A percentile compares a stretch with the other conserved stretches of the same genome.
phyloP scores from a whole-genome alignment of 2,113 vertebrate genomes.

The Vulpes ferrilata region DNA sequence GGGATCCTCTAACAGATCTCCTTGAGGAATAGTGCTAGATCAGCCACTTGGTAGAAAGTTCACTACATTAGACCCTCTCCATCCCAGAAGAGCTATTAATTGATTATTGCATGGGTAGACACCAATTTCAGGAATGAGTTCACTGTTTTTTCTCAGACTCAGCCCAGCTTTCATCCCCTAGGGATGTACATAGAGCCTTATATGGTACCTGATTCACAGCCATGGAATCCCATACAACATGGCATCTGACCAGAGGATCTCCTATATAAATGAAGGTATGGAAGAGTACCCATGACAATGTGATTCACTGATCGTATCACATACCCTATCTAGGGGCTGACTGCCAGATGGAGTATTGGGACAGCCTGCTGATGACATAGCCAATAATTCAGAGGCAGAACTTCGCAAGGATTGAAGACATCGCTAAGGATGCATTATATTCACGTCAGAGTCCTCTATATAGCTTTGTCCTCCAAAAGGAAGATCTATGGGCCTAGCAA shows the following conservation, averaged over 20 bases:
- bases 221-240: background rate
- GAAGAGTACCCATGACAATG: background rate
- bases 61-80: background rate
- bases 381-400: too few species aligned
- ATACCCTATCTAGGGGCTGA: too few species aligned
- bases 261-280: background rate
- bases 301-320: background rate
- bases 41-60: background rate
- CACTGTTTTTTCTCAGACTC: background rate
- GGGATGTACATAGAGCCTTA: background rate
- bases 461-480: fast-evolving
- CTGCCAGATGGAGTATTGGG: background rate
- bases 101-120: background rate
- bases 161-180: background rate
- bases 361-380: background rate
- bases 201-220: background rate
- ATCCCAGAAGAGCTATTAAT: background rate
- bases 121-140: background rate
- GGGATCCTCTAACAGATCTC: background rate
- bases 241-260: background rate
- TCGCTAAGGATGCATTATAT: background rate
- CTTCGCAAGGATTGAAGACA: background rate
- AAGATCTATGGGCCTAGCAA: background rate
- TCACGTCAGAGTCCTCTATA: too few species aligned
- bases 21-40: background rate